Percentiles rank a stretch among this genome's conserved stretches.
These are phyloP conservation scores for Ctenopoma kingsleyae DNA, from an alignment of 2,797 vertebrate species.

Conservation along the genomic window DNA sequence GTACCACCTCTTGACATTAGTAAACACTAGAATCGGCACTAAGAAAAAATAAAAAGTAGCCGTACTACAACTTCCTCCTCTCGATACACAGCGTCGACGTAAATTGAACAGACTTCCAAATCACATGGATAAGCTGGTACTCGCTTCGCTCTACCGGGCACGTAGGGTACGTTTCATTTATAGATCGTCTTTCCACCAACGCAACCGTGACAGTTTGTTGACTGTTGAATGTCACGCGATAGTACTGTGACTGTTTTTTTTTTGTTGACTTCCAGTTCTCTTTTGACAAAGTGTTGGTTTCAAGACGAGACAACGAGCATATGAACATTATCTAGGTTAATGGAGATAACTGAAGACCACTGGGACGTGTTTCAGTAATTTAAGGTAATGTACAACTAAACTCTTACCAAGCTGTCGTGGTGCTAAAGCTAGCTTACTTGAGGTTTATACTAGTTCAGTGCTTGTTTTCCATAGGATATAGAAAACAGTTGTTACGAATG, in stretches of 20 bases:
- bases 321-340: constrained; percentile 29
- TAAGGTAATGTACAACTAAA: constrained; percentile 69
- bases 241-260: constrained; percentile 73
- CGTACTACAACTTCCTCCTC: constrained; percentile 50
- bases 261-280: constrained; percentile 73
- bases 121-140: constrained; percentile 30
- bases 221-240: constrained; percentile 78
- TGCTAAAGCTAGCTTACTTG: constrained; percentile 58
- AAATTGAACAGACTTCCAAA: constrained; percentile 14
- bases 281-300: constrained; percentile 42
- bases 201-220: constrained; percentile 36
- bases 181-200: constrained; percentile 48
- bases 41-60: background rate
- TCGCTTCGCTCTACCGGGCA: fast-evolving
- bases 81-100: background rate
- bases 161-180: background rate
- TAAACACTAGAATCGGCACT: background rate
- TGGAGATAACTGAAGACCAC: constrained; percentile 40
- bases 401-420: constrained; percentile 15
- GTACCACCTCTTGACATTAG: background rate
- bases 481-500: background rate
- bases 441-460: constrained; percentile 12
- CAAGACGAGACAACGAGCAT: background rate
- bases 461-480: background rate
- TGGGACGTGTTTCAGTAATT: constrained; percentile 34